A percentile compares a stretch with the other conserved stretches of the same genome.
Conservation (phyloP, 2,888 invertebrate genomes). For the Ochropleura leucogaster region DNA sequence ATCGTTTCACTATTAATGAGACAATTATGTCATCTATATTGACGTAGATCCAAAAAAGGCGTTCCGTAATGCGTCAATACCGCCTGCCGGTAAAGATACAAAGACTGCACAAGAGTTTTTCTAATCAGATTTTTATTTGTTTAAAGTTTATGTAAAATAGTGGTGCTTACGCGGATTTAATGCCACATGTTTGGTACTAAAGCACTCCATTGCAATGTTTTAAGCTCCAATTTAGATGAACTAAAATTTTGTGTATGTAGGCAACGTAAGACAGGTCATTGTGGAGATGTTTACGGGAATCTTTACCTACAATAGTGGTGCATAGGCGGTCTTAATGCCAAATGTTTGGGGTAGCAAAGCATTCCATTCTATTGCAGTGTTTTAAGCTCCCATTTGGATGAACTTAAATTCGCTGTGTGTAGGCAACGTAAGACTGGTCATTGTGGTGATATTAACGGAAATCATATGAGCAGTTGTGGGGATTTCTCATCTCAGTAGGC, state of each 20-base stretch:
- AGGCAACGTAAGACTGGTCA: neutral
- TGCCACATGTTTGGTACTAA: too few species aligned
- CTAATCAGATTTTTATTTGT: neutral
- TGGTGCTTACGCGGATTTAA: too few species aligned
- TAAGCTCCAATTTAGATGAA: too few species aligned
- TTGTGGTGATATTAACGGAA: neutral
- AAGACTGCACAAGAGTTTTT: neutral
- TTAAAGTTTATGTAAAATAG: too few species aligned
- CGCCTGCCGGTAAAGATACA: neutral
- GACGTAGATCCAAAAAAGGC: constrained; percentile 18
- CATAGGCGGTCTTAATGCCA: too few species aligned
- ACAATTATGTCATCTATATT: constrained; percentile 17
- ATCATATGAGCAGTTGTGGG: neutral
- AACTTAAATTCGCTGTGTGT: neutral
- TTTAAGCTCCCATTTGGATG: too few species aligned
- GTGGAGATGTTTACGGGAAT: neutral
- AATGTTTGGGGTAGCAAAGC: too few species aligned
- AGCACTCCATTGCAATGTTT: neutral
- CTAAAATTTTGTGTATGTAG: neutral
- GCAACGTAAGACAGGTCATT: neutral
- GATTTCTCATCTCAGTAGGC: neutral
- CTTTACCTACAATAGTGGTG: too few species aligned
- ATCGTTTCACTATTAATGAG: constrained; percentile 14
- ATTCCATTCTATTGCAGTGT: neutral
- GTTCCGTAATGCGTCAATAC: constrained; percentile 5